Evolutionary conservation across 2,797 vertebrate genomes (phyloP).

Genomic region (Chaunax sp.): DNA sequence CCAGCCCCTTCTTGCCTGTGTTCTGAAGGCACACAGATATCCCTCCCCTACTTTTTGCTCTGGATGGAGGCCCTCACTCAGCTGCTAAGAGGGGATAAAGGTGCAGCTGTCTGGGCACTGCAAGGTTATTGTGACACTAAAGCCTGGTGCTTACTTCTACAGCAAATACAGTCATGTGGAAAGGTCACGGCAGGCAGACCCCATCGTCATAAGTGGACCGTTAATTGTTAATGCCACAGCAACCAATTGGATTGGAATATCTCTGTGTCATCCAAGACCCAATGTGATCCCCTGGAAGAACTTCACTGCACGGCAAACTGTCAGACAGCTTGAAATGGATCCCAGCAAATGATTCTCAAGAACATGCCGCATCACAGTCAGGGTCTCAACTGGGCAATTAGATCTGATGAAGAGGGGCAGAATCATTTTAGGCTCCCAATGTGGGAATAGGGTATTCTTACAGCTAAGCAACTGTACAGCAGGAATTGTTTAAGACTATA

Average conservation of each 20-base stretch:
- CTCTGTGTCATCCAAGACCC: constrained; percentile 61
- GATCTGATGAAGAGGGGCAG: constrained; percentile 51
- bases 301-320: constrained; percentile 30
- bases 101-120: constrained; percentile 78
- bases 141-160: constrained; percentile 69
- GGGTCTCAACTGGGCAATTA: constrained; percentile 65
- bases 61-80: constrained; percentile 52
- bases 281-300: constrained; percentile 61
- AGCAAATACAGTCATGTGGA: constrained; percentile 68
- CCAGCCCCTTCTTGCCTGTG: constrained; percentile 9
- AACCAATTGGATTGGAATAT: constrained; percentile 70
- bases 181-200: constrained; percentile 75
- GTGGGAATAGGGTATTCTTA: constrained; percentile 24
- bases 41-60: constrained; percentile 23
- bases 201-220: constrained; percentile 57
- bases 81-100: constrained; percentile 73
- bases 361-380: constrained; percentile 44
- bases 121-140: constrained; percentile 68
- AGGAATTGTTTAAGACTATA: not conserved
- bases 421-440: constrained; percentile 52
- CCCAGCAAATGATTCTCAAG: constrained; percentile 43
- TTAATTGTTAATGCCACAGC: constrained; percentile 74
- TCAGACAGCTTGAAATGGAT: constrained; percentile 57
- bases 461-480: constrained; percentile 32
- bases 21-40: constrained; percentile 32